These are phyloP conservation scores for Dasyprocta punctata DNA, from an alignment of 2,113 vertebrate species.

Conservation along the genomic window DNA sequence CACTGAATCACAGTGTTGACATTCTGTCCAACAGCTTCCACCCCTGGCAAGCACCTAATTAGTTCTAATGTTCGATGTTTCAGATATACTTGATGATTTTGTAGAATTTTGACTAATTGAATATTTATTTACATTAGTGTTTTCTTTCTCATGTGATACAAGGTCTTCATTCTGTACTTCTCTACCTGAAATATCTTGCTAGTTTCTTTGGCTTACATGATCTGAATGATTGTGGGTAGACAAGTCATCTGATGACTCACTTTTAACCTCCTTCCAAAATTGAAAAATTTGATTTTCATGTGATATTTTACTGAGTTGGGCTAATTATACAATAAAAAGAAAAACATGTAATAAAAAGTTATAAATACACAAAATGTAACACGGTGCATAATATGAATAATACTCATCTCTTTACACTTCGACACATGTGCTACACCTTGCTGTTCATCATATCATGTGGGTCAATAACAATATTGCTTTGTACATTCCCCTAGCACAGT, in stretches of 20 bases:
- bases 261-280: neutral
- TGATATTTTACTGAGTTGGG: too few species aligned
- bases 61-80: neutral
- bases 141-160: neutral
- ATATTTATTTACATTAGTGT: neutral
- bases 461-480: too few species aligned
- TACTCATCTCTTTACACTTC: too few species aligned
- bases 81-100: neutral
- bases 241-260: neutral
- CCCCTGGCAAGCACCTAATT: neutral
- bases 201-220: neutral
- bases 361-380: too few species aligned
- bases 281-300: too few species aligned
- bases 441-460: too few species aligned
- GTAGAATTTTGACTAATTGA: neutral
- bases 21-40: neutral
- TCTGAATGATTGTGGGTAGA: neutral
- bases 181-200: neutral
- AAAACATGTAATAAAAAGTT: too few species aligned
- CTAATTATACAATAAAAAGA: neutral
- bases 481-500: too few species aligned
- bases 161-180: neutral
- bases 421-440: too few species aligned
- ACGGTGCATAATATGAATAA: too few species aligned
- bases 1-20: neutral